phyloP scores from a whole-genome alignment of 2,888 invertebrate genomes.

The Ctenicera cuprea region DNA sequence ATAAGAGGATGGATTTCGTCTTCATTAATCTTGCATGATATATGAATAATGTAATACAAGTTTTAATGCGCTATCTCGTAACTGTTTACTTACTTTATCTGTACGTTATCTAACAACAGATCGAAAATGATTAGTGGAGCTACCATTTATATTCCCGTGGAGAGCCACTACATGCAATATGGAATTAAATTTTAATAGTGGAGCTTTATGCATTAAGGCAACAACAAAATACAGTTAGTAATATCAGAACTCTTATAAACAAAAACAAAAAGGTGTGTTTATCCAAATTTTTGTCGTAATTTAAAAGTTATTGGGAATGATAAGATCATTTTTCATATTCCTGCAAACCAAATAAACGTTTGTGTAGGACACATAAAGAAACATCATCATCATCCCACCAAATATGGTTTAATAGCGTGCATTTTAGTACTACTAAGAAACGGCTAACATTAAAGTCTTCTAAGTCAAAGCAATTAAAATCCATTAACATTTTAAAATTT shows the following conservation, averaged over 20 bases:
- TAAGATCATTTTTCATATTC: no score
- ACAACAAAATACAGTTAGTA: not conserved
- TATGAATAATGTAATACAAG: constrained; percentile 16
- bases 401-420: no score
- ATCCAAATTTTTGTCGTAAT: no score
- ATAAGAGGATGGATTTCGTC: not conserved
- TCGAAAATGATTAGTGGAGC: constrained; percentile 12
- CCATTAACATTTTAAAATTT: constrained; percentile 7
- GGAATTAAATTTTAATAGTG: not conserved
- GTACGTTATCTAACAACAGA: not conserved
- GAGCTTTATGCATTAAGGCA: not conserved
- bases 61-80: not conserved
- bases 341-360: no score
- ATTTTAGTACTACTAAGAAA: not conserved
- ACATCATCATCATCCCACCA: no score
- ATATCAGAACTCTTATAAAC: no score
- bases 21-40: constrained; percentile 18
- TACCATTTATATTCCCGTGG: constrained; percentile 2
- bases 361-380: no score
- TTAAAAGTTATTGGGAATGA: no score
- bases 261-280: no score
- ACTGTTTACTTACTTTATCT: constrained; percentile 10
- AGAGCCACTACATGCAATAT: not conserved
- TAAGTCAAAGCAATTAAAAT: constrained; percentile 5
- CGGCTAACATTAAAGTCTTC: not conserved